Percentiles rank a stretch among this genome's conserved stretches.
phyloP scores from a whole-genome alignment of 1,140 invertebrate species.

The Delia radicum region DNA sequence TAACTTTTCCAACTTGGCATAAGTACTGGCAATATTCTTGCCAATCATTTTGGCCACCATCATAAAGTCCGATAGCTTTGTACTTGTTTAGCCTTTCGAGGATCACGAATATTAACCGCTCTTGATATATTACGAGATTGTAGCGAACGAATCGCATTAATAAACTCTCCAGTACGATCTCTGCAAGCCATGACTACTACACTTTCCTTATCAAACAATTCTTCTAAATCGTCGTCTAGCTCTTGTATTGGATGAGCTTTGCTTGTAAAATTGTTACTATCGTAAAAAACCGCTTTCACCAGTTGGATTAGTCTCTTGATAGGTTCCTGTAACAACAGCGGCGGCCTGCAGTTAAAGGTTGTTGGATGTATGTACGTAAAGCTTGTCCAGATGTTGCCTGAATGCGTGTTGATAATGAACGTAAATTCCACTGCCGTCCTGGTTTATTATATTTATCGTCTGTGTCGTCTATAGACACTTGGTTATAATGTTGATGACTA shows the following conservation, averaged over 20 bases:
- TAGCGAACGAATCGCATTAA: slow-evolving; percentile 85
- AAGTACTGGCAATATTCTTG: slow-evolving; percentile 93
- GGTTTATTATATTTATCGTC: slow-evolving; percentile 52
- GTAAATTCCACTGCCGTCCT: slow-evolving; percentile 51
- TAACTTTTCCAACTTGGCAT: slow-evolving; percentile 94
- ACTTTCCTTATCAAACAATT: slow-evolving; percentile 29
- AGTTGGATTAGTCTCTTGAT: slow-evolving; percentile 35
- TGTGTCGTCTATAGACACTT: slow-evolving; percentile 30
- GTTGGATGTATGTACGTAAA: slow-evolving; percentile 42
- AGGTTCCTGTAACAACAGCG: slow-evolving; percentile 50
- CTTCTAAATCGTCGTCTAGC: slow-evolving; percentile 17
- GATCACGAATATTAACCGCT: slow-evolving; percentile 67
- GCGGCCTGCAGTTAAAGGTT: slow-evolving; percentile 55
- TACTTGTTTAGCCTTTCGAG: slow-evolving; percentile 71
- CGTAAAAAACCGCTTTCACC: not conserved
- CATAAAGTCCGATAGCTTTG: slow-evolving; percentile 94
- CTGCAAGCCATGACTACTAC: slow-evolving; percentile 76
- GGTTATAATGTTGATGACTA: not conserved
- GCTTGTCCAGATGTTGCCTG: slow-evolving; percentile 43
- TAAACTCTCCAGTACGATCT: slow-evolving; percentile 92
- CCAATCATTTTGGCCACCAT: slow-evolving; percentile 91
- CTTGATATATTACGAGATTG: slow-evolving; percentile 75
- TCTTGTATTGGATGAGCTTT: slow-evolving; percentile 11
- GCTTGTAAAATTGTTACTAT: not conserved
- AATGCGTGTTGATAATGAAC: slow-evolving; percentile 37